Evolutionary conservation across 2,113 vertebrate species (phyloP).

Genomic region (Thermophis baileyi): DNA sequence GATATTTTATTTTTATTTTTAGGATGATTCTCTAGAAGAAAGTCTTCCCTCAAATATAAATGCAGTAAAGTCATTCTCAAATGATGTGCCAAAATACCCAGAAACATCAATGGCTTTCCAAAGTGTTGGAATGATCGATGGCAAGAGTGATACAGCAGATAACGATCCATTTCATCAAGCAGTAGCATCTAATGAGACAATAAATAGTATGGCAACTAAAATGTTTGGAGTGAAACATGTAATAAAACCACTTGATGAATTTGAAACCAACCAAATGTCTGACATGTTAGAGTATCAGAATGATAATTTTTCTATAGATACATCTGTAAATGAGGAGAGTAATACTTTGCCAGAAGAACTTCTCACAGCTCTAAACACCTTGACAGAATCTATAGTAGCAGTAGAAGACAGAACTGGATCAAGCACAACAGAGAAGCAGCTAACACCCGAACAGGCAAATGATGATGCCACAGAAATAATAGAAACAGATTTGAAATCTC

Average conservation of each 20-base stretch:
- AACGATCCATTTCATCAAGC: constrained; percentile 39
- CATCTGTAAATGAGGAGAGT: constrained; percentile 33
- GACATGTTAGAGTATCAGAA: background rate
- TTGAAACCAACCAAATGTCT: constrained; percentile 21
- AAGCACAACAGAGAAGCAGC: background rate
- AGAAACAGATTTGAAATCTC: constrained; percentile 29
- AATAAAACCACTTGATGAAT: constrained; percentile 26
- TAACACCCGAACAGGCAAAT: constrained; percentile 36
- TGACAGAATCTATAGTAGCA: constrained; percentile 37
- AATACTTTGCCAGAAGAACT: constrained; percentile 35
- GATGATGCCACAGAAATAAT: constrained; percentile 53
- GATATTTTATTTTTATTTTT: constrained; percentile 33
- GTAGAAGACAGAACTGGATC: background rate
- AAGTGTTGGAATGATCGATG: background rate
- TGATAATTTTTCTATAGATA: constrained; percentile 14
- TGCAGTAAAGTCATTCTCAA: constrained; percentile 20
- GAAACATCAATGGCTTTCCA: constrained; percentile 28
- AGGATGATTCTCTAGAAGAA: constrained; percentile 46
- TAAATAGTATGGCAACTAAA: constrained; percentile 8
- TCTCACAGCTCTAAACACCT: constrained; percentile 40
- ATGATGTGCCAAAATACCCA: constrained; percentile 23
- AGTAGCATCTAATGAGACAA: constrained; percentile 28
- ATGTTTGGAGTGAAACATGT: constrained; percentile 42
- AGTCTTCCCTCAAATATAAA: constrained; percentile 29
- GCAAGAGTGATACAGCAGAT: constrained; percentile 28